Evolutionary conservation across 2,888 invertebrate species (phyloP).

Genomic region (Ophion obscuratus): DNA sequence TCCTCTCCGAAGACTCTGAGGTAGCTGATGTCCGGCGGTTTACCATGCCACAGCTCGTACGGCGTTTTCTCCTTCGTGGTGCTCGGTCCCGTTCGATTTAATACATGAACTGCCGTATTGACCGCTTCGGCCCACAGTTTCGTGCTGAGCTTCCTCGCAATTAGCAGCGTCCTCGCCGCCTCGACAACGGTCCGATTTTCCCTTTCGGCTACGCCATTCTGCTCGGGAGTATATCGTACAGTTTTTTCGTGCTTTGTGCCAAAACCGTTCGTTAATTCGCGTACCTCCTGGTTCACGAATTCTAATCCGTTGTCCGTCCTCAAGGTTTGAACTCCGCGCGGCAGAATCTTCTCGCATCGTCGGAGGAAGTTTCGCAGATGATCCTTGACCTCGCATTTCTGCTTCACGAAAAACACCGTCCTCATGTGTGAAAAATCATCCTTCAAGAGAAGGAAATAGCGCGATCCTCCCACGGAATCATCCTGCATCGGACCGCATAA

Average conservation of each 20-base stretch:
- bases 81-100: conserved; percentile 48
- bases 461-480: conserved; percentile 53
- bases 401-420: conserved; percentile 57
- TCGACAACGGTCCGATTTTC: conserved; percentile 54
- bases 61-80: conserved; percentile 29
- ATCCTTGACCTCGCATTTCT: conserved; percentile 52
- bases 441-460: conserved; percentile 60
- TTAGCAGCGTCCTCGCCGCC: conserved; percentile 67
- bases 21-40: conserved; percentile 22
- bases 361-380: conserved; percentile 42
- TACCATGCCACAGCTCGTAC: conserved; percentile 40
- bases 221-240: conserved; percentile 72
- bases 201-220: conserved; percentile 74
- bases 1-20: conserved; percentile 46
- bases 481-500: conserved; percentile 63
- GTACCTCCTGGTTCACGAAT: conserved; percentile 62
- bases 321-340: conserved; percentile 47
- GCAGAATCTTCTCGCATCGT: conserved; percentile 53
- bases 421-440: conserved; percentile 61
- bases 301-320: conserved; percentile 67
- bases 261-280: conserved; percentile 10
- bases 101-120: conserved; percentile 44
- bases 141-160: conserved; percentile 63
- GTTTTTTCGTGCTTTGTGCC: conserved; percentile 51
- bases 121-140: conserved; percentile 74